Evolutionary conservation across 2,113 vertebrate genomes (phyloP).

Genomic region (Peromyscus maniculatus): DNA sequence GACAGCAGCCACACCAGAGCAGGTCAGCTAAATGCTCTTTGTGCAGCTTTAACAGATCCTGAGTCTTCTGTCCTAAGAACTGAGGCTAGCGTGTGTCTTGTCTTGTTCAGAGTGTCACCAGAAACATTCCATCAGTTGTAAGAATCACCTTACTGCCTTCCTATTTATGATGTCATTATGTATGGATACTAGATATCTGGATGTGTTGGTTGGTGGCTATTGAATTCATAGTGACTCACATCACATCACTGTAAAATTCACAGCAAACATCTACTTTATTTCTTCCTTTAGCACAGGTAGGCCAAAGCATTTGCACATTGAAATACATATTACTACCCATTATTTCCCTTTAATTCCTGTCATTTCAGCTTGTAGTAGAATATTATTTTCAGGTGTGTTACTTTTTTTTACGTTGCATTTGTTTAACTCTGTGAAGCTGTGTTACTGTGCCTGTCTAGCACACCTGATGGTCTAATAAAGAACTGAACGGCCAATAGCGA

Average conservation of each 20-base stretch:
- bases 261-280: background rate
- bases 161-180: background rate
- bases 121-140: background rate
- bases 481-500: no score
- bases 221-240: background rate
- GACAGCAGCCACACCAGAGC: background rate
- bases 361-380: slow-evolving; percentile 37
- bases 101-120: background rate
- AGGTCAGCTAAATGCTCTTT: background rate
- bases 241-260: background rate
- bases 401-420: no score
- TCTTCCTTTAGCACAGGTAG: background rate
- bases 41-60: background rate
- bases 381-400: no score
- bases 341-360: slow-evolving; percentile 51
- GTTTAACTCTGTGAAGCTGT: no score
- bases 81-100: background rate
- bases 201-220: background rate
- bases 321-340: slow-evolving; percentile 34
- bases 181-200: background rate
- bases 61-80: slow-evolving; percentile 5
- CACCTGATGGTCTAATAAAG: no score
- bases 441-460: no score
- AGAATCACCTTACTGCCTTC: background rate
- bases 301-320: background rate